phyloP scores from a whole-genome alignment of 2,113 vertebrate species.

The Hyla sarda region DNA sequence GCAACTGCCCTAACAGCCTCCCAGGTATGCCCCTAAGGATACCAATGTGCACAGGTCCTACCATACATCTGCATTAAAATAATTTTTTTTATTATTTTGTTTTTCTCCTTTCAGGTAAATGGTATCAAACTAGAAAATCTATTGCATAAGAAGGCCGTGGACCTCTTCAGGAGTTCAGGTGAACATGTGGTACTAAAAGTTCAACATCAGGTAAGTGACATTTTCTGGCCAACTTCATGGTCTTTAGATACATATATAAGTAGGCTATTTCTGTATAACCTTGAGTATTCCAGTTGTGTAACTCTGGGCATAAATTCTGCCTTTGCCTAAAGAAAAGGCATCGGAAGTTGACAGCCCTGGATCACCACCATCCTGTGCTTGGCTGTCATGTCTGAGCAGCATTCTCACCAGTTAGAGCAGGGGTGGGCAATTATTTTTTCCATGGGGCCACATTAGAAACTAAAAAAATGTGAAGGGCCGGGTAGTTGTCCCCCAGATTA shows the following conservation, averaged over 20 bases:
- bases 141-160: conserved; percentile 83
- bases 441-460: too few relatives aligned
- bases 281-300: not conserved
- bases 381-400: not conserved
- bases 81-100: conserved; percentile 13
- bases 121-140: conserved; percentile 80
- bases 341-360: too few relatives aligned
- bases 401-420: too few relatives aligned
- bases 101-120: conserved; percentile 80
- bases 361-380: not conserved
- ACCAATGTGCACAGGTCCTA: too few relatives aligned
- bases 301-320: not conserved
- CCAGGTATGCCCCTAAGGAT: too few relatives aligned
- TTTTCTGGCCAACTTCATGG: not conserved
- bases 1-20: too few relatives aligned
- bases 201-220: conserved; percentile 81
- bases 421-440: too few relatives aligned
- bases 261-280: not conserved
- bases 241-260: not conserved
- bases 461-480: too few relatives aligned
- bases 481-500: too few relatives aligned
- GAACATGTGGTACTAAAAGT: conserved; percentile 82
- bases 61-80: too few relatives aligned
- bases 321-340: not conserved
- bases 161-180: conserved; percentile 88